Base-by-base conservation (phyloP, 2,797 vertebrate genomes). In the Champsocephalus esox region DNA sequence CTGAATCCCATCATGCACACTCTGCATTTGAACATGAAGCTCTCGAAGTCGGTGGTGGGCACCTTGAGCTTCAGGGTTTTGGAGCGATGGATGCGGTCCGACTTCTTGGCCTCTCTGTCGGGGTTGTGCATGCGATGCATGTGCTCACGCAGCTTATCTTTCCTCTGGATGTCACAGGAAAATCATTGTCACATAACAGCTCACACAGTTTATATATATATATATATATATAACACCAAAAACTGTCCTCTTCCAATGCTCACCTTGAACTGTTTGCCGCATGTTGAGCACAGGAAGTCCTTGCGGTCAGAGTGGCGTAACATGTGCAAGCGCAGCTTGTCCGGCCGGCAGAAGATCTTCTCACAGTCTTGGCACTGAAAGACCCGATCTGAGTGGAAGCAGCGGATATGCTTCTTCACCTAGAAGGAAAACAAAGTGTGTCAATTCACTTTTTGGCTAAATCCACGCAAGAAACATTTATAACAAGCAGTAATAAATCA, bases 51-150 rank as follows among this genome's bases (percentile, higher is more conserved):
- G 0, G 96, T 96, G 81, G 97, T 96, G 0, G 97, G 97, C 1
- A 96, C 95, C 8, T 98, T 98, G 13, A 97, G 96, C 75, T 99
- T 99, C 79, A 98, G 96, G 0, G 96, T 92, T 86, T 99, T 99
- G 52, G 97, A 96, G 75, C 97, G 97, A 78, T 97, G 97, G 78
- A 96, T 96, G 4, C 97, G 95, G 84, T 99, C 98, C 0, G 98
- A 97, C 85, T 98, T 99, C 94, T 97, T 99, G 64, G 98, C 97
- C 85, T 99, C 98, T 50, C 98, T 93, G 85, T 99, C 98, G 0
- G 98, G 98, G 69, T 99, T 99, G 87, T 99, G 98, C 98, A 99
- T 99, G 41, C 98, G 95, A 75, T 99, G 98, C 98, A 99, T 99
- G 93, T 99, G 98, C 80, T 99, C 98, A 55, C 97, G 95, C 50